Base-by-base conservation (phyloP, 1,140 invertebrate species). In the Yoshiicerus persimilis region DNA sequence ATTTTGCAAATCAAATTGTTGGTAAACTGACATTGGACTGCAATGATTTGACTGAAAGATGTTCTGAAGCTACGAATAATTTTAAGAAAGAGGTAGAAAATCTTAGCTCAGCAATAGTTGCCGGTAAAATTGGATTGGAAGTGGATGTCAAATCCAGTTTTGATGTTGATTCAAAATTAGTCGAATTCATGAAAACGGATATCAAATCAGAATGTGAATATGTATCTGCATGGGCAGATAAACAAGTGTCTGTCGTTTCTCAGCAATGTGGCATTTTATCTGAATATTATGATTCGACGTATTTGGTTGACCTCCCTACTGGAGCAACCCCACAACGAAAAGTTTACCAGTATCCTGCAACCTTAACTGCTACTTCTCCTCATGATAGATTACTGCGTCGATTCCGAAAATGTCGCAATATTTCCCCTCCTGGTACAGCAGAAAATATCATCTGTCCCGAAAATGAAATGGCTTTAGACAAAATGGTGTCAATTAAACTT, bases 311-410 rank as follows among this genome's bases (percentile, higher is more conserved):
- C 47, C n/a, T n/a, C 0, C 70, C 90, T 4, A 84, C 88, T 16
- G 89, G 89, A 32, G 75, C 87, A 30, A 96, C 96, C 0, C 96
- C 96, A 3, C 92, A 92, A 2, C 94, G 94, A 88, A 93, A 92
- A 87, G 93, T 94, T 9, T 96, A 95, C 91, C 88, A 91, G 1
- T 96, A 94, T 93, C 95, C 96, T 83, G 92, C 93, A 87, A 70
- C 91, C 0, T 90, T 96, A 86, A 93, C 92, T 1, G 91, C 92
- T 64, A 96, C 95, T 3, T 96, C 96, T 0, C 96, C 96, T 0
- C 95, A 96, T 90, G 94, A 95, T 36, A 92, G 94, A 1, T 95
- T 96, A 36, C 92, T 96, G n/a, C 91, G 93, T 66, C 92, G 94
- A 38, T 95, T 94, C 91, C 92, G 94, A 9, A 91, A 83, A 10